These are phyloP conservation scores for Drosophila truncata DNA, from an alignment of 1,140 invertebrate species.

Conservation along the genomic window DNA sequence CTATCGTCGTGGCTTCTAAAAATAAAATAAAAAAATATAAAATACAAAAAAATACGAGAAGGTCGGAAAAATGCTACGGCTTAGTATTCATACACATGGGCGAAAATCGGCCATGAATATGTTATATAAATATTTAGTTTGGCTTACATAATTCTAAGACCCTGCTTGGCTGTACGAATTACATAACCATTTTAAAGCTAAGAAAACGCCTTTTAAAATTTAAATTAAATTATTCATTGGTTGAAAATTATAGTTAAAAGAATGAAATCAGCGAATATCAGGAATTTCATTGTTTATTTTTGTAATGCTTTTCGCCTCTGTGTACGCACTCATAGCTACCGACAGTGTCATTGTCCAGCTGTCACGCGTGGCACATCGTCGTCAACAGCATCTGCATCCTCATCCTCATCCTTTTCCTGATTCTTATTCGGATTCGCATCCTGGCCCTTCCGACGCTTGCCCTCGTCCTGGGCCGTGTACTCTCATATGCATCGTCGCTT, in stretches of 20 bases:
- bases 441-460: slow-evolving; percentile 36
- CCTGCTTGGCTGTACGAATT: neutral
- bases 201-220: neutral
- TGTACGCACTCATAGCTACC: slow-evolving; percentile 31
- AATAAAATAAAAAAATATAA: slow-evolving; percentile 60
- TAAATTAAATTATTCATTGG: neutral
- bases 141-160: neutral
- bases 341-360: slow-evolving; percentile 80
- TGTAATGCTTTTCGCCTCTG: too few species aligned
- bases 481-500: slow-evolving; percentile 75
- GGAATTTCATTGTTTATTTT: neutral
- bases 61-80: slow-evolving; percentile 18
- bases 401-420: slow-evolving; percentile 39
- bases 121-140: neutral
- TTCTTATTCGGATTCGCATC: slow-evolving; percentile 42
- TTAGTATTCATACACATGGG: slow-evolving; percentile 21
- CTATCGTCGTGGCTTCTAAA: slow-evolving; percentile 60
- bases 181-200: neutral
- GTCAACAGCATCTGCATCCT: slow-evolving; percentile 54
- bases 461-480: slow-evolving; percentile 50
- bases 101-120: neutral
- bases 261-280: neutral
- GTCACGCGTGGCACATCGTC: slow-evolving; percentile 78
- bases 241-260: neutral
- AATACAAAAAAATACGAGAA: slow-evolving; percentile 13